These are phyloP conservation scores for Drosophila repletoides DNA, from an alignment of 1,140 invertebrate genomes.

Conservation along the genomic window DNA sequence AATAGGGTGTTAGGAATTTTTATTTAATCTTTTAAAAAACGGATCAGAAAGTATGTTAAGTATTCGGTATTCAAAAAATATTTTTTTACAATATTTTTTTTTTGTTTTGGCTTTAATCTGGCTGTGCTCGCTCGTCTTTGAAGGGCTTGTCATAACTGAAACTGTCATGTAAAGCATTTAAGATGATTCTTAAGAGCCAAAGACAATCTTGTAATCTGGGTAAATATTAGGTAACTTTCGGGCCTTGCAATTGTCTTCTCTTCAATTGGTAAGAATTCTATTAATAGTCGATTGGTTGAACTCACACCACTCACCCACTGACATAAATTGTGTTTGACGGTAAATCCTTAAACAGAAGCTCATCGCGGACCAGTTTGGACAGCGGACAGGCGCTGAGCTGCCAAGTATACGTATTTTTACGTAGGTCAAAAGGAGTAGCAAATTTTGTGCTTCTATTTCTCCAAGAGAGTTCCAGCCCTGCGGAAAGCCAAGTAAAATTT, in stretches of 20 bases:
- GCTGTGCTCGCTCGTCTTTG: background rate
- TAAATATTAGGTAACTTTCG: constrained; percentile 12
- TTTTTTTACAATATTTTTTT: background rate
- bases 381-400: constrained; percentile 21
- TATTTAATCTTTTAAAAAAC: too few relatives aligned
- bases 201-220: constrained; percentile 17
- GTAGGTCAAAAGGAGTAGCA: constrained; percentile 18
- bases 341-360: constrained; percentile 36
- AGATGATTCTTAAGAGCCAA: constrained; percentile 36
- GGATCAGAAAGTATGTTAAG: background rate
- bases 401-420: constrained; percentile 2
- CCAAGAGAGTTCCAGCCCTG: background rate
- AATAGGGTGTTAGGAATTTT: too few relatives aligned
- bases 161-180: constrained; percentile 42
- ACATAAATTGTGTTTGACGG: constrained; percentile 33
- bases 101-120: background rate
- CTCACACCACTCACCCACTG: background rate
- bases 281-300: constrained; percentile 64
- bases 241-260: background rate
- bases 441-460: background rate
- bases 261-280: constrained; percentile 27
- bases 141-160: constrained; percentile 37
- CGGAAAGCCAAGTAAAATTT: constrained; percentile 51
- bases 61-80: background rate
- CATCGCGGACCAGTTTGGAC: constrained; percentile 59